Percentiles rank a stretch among this genome's conserved stretches.
These are phyloP conservation scores for cattle (Bos taurus) DNA, from an alignment of 2,113 vertebrate genomes.

Conservation along the genomic window DNA sequence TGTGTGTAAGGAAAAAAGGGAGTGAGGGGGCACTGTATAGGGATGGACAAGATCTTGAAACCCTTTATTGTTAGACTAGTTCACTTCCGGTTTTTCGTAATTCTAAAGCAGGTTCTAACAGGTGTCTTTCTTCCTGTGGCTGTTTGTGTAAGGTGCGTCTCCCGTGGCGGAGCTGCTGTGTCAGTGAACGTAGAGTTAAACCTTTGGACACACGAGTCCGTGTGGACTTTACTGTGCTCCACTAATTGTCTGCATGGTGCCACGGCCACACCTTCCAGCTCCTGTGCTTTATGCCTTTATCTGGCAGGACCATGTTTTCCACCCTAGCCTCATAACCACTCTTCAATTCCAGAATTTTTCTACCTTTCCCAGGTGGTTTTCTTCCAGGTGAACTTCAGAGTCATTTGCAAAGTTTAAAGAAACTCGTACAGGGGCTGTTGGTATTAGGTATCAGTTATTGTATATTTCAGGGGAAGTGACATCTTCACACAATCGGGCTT, in stretches of 20 bases:
- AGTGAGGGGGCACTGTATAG: background rate
- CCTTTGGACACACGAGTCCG: background rate
- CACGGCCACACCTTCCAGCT: background rate
- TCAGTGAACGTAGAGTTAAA: background rate
- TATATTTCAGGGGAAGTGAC: background rate
- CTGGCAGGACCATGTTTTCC: background rate
- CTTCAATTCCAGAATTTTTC: background rate
- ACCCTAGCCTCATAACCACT: too few relatives aligned
- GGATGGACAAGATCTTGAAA: background rate
- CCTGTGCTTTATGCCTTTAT: background rate
- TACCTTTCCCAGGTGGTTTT: background rate
- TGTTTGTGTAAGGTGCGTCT: background rate
- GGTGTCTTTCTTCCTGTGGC: background rate
- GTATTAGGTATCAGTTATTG: background rate
- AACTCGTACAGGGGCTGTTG: background rate
- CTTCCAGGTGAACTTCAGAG: background rate
- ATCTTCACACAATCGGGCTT: background rate
- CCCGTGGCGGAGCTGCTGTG: too few relatives aligned
- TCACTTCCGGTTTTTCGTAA: background rate
- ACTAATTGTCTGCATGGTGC: accelerated
- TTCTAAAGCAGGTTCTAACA: background rate
- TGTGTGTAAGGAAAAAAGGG: too few relatives aligned
- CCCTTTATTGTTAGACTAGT: too few relatives aligned
- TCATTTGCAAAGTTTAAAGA: background rate
- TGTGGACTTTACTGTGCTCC: background rate